Evolutionary conservation across 2,113 vertebrate species (phyloP), one percentile per base, ranked within the genome.

Genomic region (Apteryx owenii): DNA sequence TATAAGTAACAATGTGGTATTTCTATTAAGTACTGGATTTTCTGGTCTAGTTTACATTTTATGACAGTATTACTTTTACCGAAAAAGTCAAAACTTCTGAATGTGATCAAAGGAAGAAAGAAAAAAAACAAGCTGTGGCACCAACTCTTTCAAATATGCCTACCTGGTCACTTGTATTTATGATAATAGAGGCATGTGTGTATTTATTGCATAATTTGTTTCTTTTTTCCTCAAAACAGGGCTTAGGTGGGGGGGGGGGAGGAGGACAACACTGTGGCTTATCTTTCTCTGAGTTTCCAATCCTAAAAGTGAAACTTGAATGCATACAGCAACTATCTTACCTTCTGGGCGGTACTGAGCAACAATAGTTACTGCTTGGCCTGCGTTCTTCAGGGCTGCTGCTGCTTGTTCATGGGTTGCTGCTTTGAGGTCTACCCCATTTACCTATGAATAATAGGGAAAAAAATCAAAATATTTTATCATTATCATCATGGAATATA

Each of bases 261-360:
- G 1, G 5, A 81, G 19, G 19, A 56, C 16, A 53, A 56, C 16
- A 53, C 3, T 54, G 42, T 4, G 25, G 29, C 44, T 77, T 28
- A 25, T 21, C 40, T 3, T 75, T 56, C 65, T 56, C 61, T 12
- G 44, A 56, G 9, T 46, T 92, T 46, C 13, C 60, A 61, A 8
- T 6, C 29, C 28, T 21, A 56, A 53, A 73, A 51, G 23, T 11
- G 15, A 54, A 31, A 72, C 4, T 6, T 16, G 23, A 62, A 62
- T 3, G 12, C 4, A 0, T 7, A 56, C 44, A 22, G 29, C 33
- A 87, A 7, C 7, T 93, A 60, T 53, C 98, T 98, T 98, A 99
- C 99, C 99, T 98, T 99, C 99, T 16, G 99, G 99, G 85, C 99
- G 99, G 98, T 99, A 99, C 77, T 99, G 99, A 81, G 99, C 99